Evolutionary conservation across 2,888 invertebrate species (phyloP), one percentile per base, ranked within the genome.

Genomic region (Lasioglossum oenotherae): DNA sequence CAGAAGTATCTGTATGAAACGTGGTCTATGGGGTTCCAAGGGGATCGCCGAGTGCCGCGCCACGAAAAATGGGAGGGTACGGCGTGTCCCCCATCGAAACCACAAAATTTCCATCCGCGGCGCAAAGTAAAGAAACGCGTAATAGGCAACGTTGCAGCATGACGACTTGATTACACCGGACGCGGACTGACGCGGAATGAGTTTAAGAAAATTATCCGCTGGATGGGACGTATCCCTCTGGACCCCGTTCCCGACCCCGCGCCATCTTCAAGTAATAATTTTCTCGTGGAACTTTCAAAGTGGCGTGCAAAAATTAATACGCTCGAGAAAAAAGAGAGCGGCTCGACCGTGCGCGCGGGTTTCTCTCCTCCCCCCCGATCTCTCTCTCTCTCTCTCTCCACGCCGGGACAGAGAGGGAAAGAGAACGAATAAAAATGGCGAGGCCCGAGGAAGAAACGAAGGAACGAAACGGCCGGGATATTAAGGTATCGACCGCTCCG

Each of bases 281-380:
- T 85, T 79, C 85, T 82, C 85, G 83, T 82, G 82, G 38, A 85
- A 73, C 78, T 78, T 49, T 41, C 75, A 72, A 79, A 82, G 79
- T 82, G 83, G 82, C 85, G 83, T 82, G 79, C 79, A 85, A 85
- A 85, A 85, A 85, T 85, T 73, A 85, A 79, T 85, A 82, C 85
- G 84, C 53, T 10, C 16, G 44, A 16, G 71, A 74, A 75, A 84
- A 84, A 82, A 78, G 27, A 60, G 71, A 57, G 27, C 23, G 44
- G 31, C 19, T 10, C 69, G 75, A 23, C 44, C 60, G 73, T 57
- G 38, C 53, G 72, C 53, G 64, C 53, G 23, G 16, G 6, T 31
- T 31, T 64, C 64, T 64, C 64, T 64, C 31, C 19, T 6, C 31
- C 31, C 31, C 27, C 27, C 27, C 14, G 60, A 27, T 31, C 19